These are phyloP conservation scores for Onchidella celtica DNA, from an alignment of 2,888 invertebrate species.

Conservation along the genomic window DNA sequence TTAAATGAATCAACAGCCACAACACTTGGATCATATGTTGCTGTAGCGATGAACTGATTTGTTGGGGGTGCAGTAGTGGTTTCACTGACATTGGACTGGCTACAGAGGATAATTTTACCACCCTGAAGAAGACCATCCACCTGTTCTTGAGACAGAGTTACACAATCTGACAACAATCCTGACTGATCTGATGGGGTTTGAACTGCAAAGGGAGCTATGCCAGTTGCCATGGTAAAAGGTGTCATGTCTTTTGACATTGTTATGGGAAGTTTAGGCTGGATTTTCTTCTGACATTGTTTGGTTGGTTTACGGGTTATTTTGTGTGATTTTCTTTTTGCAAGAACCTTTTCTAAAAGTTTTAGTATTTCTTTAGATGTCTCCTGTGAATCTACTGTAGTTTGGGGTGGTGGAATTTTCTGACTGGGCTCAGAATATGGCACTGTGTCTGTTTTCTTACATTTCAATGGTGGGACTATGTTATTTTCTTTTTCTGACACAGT, in stretches of 20 bases:
- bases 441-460: background rate
- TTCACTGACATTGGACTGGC: background rate
- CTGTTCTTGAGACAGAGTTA: background rate
- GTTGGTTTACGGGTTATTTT: background rate
- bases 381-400: background rate
- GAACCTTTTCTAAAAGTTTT: background rate
- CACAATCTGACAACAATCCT: background rate
- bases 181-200: background rate
- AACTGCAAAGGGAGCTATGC: background rate
- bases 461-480: background rate
- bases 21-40: no score
- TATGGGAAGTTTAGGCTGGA: background rate
- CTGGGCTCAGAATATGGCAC: background rate
- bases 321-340: background rate
- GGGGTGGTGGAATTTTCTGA: background rate
- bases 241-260: background rate
- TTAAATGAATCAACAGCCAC: no score
- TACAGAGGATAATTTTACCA: background rate
- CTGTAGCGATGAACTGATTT: background rate
- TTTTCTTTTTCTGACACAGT: background rate
- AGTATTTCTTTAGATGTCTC: conserved; percentile 5
- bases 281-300: conserved; percentile 1
- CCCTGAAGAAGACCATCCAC: conserved; percentile 4
- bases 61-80: background rate
- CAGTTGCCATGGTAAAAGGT: background rate